Percentiles rank a stretch among this genome's conserved stretches.
Evolutionary conservation across 1,140 invertebrate species (phyloP).

Genomic region (Thereuonema tuberculata): DNA sequence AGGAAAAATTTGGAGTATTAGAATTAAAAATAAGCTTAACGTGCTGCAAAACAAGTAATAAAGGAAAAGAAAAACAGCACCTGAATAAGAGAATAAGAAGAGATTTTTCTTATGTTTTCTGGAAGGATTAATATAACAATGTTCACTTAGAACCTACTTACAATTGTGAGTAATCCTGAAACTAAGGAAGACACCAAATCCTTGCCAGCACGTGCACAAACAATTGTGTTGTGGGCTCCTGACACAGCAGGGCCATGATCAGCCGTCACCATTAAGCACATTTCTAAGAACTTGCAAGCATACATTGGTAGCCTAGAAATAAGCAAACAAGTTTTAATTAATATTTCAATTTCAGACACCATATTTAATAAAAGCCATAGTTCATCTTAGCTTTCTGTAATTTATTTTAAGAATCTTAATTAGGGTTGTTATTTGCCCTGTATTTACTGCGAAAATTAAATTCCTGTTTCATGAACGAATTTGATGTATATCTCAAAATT

Average conservation of each 20-base stretch:
- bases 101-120: too few relatives aligned
- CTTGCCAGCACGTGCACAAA: slow-evolving; percentile 96
- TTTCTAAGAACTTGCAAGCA: slow-evolving; percentile 96
- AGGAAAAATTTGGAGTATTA: neutral
- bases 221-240: slow-evolving; percentile 98
- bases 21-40: too few relatives aligned
- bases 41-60: too few relatives aligned
- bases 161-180: slow-evolving; percentile 93
- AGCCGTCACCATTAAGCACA: slow-evolving; percentile 97
- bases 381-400: neutral
- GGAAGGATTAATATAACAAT: neutral
- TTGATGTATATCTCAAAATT: too few relatives aligned
- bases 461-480: too few relatives aligned
- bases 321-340: neutral
- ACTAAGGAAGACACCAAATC: slow-evolving; percentile 93
- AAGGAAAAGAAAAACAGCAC: too few relatives aligned
- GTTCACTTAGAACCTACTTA: slow-evolving; percentile 39
- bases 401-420: too few relatives aligned
- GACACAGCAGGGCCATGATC: slow-evolving; percentile 98
- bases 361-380: neutral
- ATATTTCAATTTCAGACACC: neutral
- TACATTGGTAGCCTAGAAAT: slow-evolving; percentile 59
- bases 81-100: too few relatives aligned
- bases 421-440: too few relatives aligned
- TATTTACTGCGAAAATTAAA: too few relatives aligned